Evolutionary conservation across 2,797 vertebrate genomes (phyloP), one percentile per base, ranked within the genome.

Genomic region (Intellagama lesueurii): DNA sequence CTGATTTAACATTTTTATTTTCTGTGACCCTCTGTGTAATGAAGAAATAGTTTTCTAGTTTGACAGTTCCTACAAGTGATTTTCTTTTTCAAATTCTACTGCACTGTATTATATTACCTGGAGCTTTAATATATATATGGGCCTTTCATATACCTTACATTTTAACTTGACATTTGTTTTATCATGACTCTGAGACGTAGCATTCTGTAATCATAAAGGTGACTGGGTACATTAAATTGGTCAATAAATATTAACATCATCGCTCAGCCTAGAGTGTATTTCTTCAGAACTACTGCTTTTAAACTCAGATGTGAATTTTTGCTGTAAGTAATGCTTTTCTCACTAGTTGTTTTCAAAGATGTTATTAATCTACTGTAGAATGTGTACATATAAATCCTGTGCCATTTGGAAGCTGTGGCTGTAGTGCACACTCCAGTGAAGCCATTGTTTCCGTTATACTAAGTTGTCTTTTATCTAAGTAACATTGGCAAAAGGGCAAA

Each of bases 361-460:
- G 4, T 32, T 24, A 22, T 30, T 30, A 84, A 30, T 49, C 47
- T 84, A 72, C 64, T 49, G 30, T 47, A 83, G 40, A 88, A 91
- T 22, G 88, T 92, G 30, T 7, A 22, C 5, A 12, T 84, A 5
- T 89, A 89, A 94, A 93, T 85, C 78, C 28, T 64, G 52, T 90
- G 89, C 92, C 30, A 52, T 16, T 17, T 84, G 28, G 26, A 84
- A 47, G 47, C 47, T 32, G 1, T 72, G 44, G 44, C 44, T 72
- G 68, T 52, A 68, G 73, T 64, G 11, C 52, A 85, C n/a, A 60
- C 7, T 49, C 30, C 32, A 72, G 47, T 73, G 32, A 52, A 84
- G 47, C n/a, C 30, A 52, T 52, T 72, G 60, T 40, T 66, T 64
- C 44, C 28, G 17, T 47, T 12, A 24, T 83, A 70, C 81, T 68